Evolutionary conservation across 2,888 invertebrate species (phyloP).

Genomic region (Beris morrisii): DNA sequence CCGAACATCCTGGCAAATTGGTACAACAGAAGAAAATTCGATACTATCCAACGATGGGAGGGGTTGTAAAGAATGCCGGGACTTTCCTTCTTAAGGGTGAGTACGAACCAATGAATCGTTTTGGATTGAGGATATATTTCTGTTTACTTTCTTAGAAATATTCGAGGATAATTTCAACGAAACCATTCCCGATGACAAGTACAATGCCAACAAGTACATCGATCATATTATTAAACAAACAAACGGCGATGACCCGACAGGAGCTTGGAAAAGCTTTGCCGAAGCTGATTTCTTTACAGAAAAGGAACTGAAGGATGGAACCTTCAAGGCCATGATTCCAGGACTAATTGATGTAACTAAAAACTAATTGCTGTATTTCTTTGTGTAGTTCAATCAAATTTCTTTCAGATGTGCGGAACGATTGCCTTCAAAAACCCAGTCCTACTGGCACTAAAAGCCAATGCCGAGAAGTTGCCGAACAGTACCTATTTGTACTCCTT

Average conservation of each 20-base stretch:
- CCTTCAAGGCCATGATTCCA: constrained; percentile 55
- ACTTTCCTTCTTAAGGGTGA: constrained; percentile 56
- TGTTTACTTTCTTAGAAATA: constrained; percentile 43
- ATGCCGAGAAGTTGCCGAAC: constrained; percentile 51
- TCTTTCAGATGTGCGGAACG: constrained; percentile 56
- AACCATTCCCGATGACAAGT: constrained; percentile 46
- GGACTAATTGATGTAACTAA: constrained; percentile 58
- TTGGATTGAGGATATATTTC: not conserved
- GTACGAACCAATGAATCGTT: constrained; percentile 22
- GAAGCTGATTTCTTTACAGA: constrained; percentile 47
- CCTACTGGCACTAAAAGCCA: constrained; percentile 54
- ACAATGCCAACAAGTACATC: constrained; percentile 47
- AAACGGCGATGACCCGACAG: constrained; percentile 50
- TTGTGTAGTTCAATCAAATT: not conserved
- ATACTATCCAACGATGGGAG: constrained; percentile 56
- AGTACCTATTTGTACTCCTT: constrained; percentile 59
- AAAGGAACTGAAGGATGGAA: constrained; percentile 52
- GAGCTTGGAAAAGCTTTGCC: constrained; percentile 49
- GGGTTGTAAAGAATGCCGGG: constrained; percentile 58
- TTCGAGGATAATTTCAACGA: constrained; percentile 51
- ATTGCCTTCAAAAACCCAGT: constrained; percentile 58
- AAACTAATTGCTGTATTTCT: not conserved
- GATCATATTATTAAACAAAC: constrained; percentile 49
- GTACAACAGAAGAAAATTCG: constrained; percentile 48
- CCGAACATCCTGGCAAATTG: constrained; percentile 50